Conservation (phyloP, 1,140 invertebrate species). For the Tenebrio molitor region DNA sequence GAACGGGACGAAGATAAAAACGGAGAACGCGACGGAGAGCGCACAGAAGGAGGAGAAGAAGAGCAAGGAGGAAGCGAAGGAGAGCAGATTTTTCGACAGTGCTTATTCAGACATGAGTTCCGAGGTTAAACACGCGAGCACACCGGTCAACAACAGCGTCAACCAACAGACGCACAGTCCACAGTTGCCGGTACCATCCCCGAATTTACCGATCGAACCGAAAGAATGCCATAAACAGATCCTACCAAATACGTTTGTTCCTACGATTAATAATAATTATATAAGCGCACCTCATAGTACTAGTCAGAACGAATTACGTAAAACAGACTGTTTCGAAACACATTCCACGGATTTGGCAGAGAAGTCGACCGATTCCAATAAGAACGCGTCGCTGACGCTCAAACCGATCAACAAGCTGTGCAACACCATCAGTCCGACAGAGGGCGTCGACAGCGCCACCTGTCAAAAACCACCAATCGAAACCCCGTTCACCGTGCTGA, state of each 20-base stretch:
- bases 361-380: slow-evolving; percentile 6
- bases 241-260: slow-evolving; percentile 59
- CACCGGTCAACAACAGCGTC: slow-evolving; percentile 55
- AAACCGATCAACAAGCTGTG: slow-evolving; percentile 20
- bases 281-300: slow-evolving; percentile 53
- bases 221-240: slow-evolving; percentile 45
- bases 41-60: slow-evolving; percentile 2
- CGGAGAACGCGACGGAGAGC: neutral
- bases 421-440: neutral
- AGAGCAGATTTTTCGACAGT: slow-evolving; percentile 12
- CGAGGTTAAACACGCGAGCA: slow-evolving; percentile 61
- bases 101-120: slow-evolving; percentile 49
- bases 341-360: slow-evolving; percentile 43
- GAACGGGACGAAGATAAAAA: slow-evolving; percentile 6
- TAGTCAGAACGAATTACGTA: slow-evolving; percentile 58
- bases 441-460: neutral
- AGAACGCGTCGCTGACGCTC: slow-evolving; percentile 18
- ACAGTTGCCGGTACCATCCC: slow-evolving; percentile 61
- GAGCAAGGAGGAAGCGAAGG: neutral
- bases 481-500: slow-evolving; percentile 56
- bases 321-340: slow-evolving; percentile 39
- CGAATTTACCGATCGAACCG: slow-evolving; percentile 60
- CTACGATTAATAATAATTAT: slow-evolving; percentile 60
- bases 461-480: slow-evolving; percentile 21
- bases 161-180: slow-evolving; percentile 59